These are phyloP conservation scores for Eolophus roseicapilla DNA, from an alignment of 2,113 vertebrate species.

Conservation along the genomic window DNA sequence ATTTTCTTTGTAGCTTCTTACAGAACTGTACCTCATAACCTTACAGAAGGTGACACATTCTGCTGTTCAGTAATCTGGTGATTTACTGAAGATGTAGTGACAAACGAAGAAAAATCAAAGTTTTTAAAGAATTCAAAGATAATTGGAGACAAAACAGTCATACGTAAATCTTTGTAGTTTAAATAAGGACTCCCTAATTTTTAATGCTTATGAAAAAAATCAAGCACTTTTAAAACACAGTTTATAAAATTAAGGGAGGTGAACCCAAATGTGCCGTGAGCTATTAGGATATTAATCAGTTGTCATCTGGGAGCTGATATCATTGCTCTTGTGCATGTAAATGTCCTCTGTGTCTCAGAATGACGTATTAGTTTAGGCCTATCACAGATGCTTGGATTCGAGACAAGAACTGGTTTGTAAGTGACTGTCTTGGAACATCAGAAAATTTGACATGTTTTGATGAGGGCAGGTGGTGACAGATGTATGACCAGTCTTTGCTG, in stretches of 20 bases:
- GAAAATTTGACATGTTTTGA: background rate
- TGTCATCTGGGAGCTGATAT: background rate
- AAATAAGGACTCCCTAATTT: background rate
- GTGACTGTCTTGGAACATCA: background rate
- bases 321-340: background rate
- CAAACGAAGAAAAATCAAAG: background rate
- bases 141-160: background rate
- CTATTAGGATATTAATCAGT: background rate
- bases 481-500: background rate
- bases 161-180: background rate
- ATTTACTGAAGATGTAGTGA: background rate
- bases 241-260: background rate
- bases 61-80: background rate
- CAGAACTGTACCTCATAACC: background rate
- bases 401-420: background rate
- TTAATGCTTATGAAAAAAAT: background rate
- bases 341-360: background rate
- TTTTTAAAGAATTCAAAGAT: background rate
- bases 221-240: background rate
- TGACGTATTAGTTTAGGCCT: background rate
- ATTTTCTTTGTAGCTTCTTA: background rate
- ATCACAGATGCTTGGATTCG: background rate
- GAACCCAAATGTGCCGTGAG: background rate
- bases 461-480: background rate
- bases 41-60: background rate